Evolutionary conservation across 1,140 invertebrate species (phyloP), one percentile per base, ranked within the genome.

Genomic region (Drosophila ironensis): DNA sequence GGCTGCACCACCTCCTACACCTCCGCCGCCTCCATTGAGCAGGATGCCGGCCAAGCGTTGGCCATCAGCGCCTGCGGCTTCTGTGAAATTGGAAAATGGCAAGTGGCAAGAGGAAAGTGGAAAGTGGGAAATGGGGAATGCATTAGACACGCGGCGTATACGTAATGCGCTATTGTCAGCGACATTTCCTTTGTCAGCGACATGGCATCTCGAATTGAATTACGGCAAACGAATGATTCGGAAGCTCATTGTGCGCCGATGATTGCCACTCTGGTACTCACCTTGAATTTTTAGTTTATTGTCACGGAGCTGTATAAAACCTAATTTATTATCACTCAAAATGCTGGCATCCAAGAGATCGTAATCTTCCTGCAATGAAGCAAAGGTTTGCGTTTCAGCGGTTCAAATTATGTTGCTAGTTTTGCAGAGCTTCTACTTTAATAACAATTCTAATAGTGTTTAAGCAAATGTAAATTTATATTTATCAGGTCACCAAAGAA

Each of bases 211-310:
- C 46, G 71, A 68, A 76, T 63, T 42, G 59, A 40, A 70, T 70
- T 69, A 54, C 24, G n/a, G n/a, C n/a, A n/a, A n/a, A n/a, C n/a
- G n/a, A n/a, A n/a, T n/a, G n/a, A n/a, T 33, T 33, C 6, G 30
- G 25, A 9, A 12, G 24, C 40, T 22, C 14, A 38, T 27, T 30
- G 48, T 81, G 54, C 27, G 30, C 27, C 24, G 8, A 25, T 57
- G 63, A 73, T 71, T 73, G 71, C 41, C n/a, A n/a, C n/a, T 40
- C 19, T 8, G 24, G 53, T 50, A 75, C 84, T 88, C 51, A 89
- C 88, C 88, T 88, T 88, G 84, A 87, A 89, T 89, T 86, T 89
- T 89, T 59, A 89, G 76, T 88, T 89, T 89, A 89, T 89, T 89
- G 78, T 89, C 88, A 68, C 71, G 88, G 63, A 89, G 82, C 61